A percentile compares a stretch with the other conserved stretches of the same genome.
These are phyloP conservation scores for Pteropus alecto DNA, from an alignment of 2,113 vertebrate species.

Conservation along the genomic window DNA sequence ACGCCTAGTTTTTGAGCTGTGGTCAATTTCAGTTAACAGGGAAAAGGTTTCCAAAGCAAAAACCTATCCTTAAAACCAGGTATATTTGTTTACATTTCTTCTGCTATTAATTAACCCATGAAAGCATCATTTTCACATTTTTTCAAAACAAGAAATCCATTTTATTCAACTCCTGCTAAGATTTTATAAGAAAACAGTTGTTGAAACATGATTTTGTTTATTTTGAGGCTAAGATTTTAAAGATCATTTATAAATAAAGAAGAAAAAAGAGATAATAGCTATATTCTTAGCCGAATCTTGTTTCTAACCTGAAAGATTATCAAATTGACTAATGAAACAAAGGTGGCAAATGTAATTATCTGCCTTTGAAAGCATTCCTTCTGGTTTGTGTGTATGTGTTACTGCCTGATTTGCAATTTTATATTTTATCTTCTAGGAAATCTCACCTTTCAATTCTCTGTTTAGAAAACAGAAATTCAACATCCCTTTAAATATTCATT, in stretches of 20 bases:
- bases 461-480: constrained; percentile 77
- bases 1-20: constrained; percentile 23
- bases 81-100: constrained; percentile 59
- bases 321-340: not conserved
- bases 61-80: constrained; percentile 56
- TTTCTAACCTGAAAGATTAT: constrained; percentile 28
- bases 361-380: constrained; percentile 6
- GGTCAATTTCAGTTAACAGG: constrained; percentile 1
- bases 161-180: constrained; percentile 21
- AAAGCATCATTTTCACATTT: constrained; percentile 36
- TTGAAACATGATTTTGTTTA: not conserved
- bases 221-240: not conserved
- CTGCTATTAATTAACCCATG: constrained; percentile 60
- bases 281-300: constrained; percentile 17
- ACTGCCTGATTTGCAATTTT: constrained; percentile 63
- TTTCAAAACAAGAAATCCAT: not conserved
- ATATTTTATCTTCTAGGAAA: constrained; percentile 63
- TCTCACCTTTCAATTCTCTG: constrained; percentile 68
- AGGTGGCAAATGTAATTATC: not conserved
- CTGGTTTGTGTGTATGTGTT: not conserved
- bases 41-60: constrained; percentile 67
- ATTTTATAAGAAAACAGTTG: not conserved
- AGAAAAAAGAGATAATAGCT: not conserved
- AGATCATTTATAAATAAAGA: not conserved
- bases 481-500: constrained; percentile 60